Percentiles rank a stretch among this genome's conserved stretches.
These are phyloP conservation scores for Phymatocera aterrima DNA, from an alignment of 2,888 invertebrate species.

Conservation along the genomic window DNA sequence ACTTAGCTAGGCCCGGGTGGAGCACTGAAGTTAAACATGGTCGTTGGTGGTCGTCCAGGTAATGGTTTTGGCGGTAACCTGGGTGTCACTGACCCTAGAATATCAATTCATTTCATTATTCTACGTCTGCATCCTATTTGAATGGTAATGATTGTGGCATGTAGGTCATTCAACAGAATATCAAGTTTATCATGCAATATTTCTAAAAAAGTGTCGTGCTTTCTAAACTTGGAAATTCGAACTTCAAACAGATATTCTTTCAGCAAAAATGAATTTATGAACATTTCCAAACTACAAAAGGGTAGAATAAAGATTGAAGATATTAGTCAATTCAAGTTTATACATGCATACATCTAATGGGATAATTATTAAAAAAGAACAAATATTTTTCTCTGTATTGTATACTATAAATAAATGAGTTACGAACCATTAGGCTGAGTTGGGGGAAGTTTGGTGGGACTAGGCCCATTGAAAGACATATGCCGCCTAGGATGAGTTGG, in stretches of 20 bases:
- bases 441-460: constrained; percentile 68
- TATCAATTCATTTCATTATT: background rate
- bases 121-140: background rate
- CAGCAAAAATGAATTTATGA: background rate
- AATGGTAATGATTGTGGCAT: too few relatives aligned
- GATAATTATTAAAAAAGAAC: too few relatives aligned
- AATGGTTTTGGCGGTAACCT: constrained; percentile 72
- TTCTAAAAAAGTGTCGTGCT: too few relatives aligned
- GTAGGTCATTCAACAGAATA: too few relatives aligned
- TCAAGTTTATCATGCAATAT: too few relatives aligned
- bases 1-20: constrained; percentile 71
- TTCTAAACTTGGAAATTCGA: too few relatives aligned
- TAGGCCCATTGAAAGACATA: constrained; percentile 73
- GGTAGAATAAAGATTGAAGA: background rate
- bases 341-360: too few relatives aligned
- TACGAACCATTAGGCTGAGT: constrained; percentile 69
- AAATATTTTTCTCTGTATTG: background rate
- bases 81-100: constrained; percentile 70
- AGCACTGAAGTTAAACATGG: constrained; percentile 72
- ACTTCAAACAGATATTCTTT: too few relatives aligned
- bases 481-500: constrained; percentile 67
- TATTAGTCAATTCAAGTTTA: too few relatives aligned
- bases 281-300: background rate
- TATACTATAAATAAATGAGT: constrained; percentile 16
- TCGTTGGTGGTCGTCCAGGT: constrained; percentile 70